Base-by-base conservation (phyloP, 2,797 vertebrate genomes). In the Spizella passerina region DNA sequence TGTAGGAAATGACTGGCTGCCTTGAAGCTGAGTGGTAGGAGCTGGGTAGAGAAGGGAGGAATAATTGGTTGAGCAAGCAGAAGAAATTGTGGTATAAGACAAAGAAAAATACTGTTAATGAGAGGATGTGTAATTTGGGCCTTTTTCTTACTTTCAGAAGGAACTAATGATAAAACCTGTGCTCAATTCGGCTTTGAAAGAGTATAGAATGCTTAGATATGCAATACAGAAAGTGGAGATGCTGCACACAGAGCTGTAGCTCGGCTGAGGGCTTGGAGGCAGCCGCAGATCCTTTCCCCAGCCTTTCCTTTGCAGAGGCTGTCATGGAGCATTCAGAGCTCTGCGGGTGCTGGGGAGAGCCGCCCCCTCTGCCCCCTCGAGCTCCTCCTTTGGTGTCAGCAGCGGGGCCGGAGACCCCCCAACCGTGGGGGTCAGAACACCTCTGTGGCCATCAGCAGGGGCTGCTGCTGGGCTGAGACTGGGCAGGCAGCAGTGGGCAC, bases 391-490 rank as follows among this genome's bases (percentile, higher is more conserved):
- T 29, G 68, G 56, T 53, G 83, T 47, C 26, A 6, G 44, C 82
- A 34, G 32, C 0, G 0, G 17, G 82, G 38, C 38, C 2, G 2
- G n/a, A 38, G 29, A 9, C n/a, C n/a, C n/a, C n/a, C n/a, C n/a
- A 20, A 1, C 10, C 12, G 5, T 14, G 84, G 47, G 19, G 56
- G 7, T 8, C 18, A 5, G 5, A 68, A 22, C 27, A 10, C 16
- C 32, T 75, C 50, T 23, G 43, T 57, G 84, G 38, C 57, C 4
- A 2, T 5, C 9, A 12, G 30, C 21, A 29, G 32, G 59, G 4
- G 30, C 22, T 29, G 9, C 19, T 70, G 55, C 60, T 36, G 59
- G 63, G 21, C 66, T 43, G 46, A 24, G 78, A 6, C n/a, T 53
- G 7, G 49, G 38, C 38, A 53, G 80, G 59, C 75, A 71, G 83